phyloP scores from a whole-genome alignment of 35 echinoderm and acorn worm species.

The Anneissia japonica region DNA sequence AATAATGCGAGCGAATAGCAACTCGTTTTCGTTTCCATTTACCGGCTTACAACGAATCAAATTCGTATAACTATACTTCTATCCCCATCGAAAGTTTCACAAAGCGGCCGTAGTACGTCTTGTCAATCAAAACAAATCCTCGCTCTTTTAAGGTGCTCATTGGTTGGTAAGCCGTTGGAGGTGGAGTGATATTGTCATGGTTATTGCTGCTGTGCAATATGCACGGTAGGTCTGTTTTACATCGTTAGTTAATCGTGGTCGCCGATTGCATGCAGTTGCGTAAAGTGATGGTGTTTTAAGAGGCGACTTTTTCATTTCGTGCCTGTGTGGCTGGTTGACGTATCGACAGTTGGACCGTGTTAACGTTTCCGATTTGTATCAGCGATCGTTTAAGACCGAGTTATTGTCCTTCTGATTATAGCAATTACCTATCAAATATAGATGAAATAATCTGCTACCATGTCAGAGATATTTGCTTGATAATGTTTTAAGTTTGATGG shows the following conservation, averaged over 20 bases:
- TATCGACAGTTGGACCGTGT: not conserved
- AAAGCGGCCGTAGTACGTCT: not conserved
- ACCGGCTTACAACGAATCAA: not conserved
- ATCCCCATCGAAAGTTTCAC: not conserved
- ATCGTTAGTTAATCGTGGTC: not conserved
- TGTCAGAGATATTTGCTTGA: no score
- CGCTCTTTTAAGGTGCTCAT: not conserved
- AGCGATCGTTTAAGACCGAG: not conserved
- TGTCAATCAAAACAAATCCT: not conserved
- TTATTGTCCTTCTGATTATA: not conserved
- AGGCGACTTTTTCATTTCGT: not conserved
- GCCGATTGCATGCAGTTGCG: not conserved
- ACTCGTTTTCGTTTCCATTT: not conserved
- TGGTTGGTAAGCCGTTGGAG: not conserved
- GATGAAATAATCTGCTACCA: no score
- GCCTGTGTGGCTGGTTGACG: not conserved
- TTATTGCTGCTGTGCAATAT: not conserved
- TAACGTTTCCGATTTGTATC: not conserved
- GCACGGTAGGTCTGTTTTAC: not conserved
- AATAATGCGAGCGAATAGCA: not conserved
- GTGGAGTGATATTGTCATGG: not conserved
- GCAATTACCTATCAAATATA: no score
- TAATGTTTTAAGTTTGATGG: no score
- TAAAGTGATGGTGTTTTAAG: not conserved
- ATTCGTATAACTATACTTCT: not conserved